A percentile compares a stretch with the other conserved stretches of the same genome.
These are phyloP conservation scores for Pyralis farinalis DNA, from an alignment of 2,888 invertebrate species.

Conservation along the genomic window DNA sequence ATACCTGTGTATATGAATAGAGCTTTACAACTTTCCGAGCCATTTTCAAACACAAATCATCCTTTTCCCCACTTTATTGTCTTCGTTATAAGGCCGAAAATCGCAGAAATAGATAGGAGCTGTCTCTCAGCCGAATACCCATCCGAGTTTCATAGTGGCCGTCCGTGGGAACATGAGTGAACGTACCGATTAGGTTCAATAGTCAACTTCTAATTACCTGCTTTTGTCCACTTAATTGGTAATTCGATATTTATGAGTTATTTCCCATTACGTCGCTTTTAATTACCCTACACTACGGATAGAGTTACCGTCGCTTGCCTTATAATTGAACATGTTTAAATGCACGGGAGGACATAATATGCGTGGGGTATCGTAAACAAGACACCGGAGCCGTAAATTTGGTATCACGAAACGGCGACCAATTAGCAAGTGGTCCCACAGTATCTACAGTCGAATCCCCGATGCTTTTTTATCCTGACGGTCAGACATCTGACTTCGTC, in stretches of 20 bases:
- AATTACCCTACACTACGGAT: constrained; percentile 7
- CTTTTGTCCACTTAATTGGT: constrained; percentile 43
- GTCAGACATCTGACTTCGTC: constrained; percentile 55
- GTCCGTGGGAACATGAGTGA: constrained; percentile 40
- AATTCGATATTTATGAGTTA: constrained; percentile 33
- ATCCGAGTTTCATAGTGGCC: constrained; percentile 5
- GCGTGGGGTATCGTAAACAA: constrained; percentile 7
- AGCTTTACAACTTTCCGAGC: background rate
- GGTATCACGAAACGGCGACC: constrained; percentile 6
- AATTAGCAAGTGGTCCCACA: constrained; percentile 7
- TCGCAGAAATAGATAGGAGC: background rate
- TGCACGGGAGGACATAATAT: constrained; percentile 4
- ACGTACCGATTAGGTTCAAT: constrained; percentile 37
- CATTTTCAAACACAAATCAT: background rate
- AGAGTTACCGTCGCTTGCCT: background rate
- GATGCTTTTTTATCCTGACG: constrained; percentile 21
- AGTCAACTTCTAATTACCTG: constrained; percentile 38
- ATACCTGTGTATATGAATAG: background rate
- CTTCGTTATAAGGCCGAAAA: constrained; percentile 1
- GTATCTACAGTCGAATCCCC: constrained; percentile 4
- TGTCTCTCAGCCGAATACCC: background rate
- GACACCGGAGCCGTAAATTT: constrained; percentile 8
- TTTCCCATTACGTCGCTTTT: constrained; percentile 1
- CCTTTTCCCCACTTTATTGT: constrained; percentile 8
- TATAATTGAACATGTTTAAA: constrained; percentile 7